These are phyloP conservation scores for Lethrus apterus DNA, from an alignment of 1,140 invertebrate genomes.

Conservation along the genomic window DNA sequence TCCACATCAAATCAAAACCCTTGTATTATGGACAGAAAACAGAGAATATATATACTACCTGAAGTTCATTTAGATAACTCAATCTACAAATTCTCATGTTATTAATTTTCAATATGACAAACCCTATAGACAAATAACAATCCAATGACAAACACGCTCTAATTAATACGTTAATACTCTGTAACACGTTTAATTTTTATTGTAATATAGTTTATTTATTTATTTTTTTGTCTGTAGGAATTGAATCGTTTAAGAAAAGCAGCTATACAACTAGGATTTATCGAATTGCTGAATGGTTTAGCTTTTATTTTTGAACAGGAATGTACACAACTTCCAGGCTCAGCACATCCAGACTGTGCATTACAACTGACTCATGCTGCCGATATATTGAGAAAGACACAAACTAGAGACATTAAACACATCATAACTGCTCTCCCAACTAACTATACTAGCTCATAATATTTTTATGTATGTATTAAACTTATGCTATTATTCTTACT, in stretches of 20 bases:
- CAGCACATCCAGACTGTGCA: conserved; percentile 78
- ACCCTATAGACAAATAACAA: no score
- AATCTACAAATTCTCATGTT: no score
- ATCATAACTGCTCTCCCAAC: conserved; percentile 58
- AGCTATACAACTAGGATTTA: conserved; percentile 83
- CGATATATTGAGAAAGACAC: conserved; percentile 55
- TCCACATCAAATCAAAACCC: no score
- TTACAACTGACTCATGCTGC: conserved; percentile 86
- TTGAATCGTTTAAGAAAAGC: conserved; percentile 82
- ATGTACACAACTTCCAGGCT: conserved; percentile 68
- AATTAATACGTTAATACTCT: no score
- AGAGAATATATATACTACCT: no score
- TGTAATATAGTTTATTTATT: no score
- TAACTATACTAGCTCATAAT: conserved; percentile 39
- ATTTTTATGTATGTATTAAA: no score
- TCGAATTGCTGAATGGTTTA: conserved; percentile 67
- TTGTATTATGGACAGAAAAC: no score
- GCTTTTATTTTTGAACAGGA: conserved; percentile 83
- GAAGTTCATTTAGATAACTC: no score
- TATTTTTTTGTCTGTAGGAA: conserved; percentile 57
- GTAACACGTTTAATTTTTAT: no score
- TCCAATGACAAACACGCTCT: conserved; percentile 3
- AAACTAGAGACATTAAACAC: conserved; percentile 55
- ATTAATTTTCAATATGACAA: neutral
- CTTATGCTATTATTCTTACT: no score